Conservation (phyloP, 1,140 invertebrate genomes). For the Leptopilina clavipes region DNA sequence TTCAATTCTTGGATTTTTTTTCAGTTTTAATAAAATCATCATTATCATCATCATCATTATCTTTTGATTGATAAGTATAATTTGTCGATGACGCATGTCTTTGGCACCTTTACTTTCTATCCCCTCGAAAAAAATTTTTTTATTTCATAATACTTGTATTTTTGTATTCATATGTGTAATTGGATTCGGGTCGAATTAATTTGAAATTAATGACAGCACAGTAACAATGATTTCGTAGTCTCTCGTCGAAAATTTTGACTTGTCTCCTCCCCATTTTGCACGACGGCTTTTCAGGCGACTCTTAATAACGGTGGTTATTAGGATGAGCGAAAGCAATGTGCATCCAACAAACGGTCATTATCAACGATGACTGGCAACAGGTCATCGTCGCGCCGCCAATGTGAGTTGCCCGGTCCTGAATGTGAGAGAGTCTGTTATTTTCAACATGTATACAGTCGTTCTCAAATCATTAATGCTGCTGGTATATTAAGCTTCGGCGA, state of each 20-base stretch:
- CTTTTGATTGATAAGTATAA: too few species aligned
- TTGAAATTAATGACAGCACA: constrained; percentile 37
- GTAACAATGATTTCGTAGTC: constrained; percentile 51
- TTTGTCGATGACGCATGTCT: too few species aligned
- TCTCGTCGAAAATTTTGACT: constrained; percentile 53
- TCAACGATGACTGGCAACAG: constrained; percentile 69
- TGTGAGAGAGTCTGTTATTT: constrained; percentile 54
- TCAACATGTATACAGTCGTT: constrained; percentile 58
- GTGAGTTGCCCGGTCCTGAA: constrained; percentile 60
- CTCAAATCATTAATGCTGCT: constrained; percentile 64
- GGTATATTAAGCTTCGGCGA: not conserved
- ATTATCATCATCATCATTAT: too few species aligned
- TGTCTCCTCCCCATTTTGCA: constrained; percentile 43
- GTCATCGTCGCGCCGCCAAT: constrained; percentile 60
- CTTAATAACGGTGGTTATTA: constrained; percentile 68
- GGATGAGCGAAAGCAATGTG: constrained; percentile 55
- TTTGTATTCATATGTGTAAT: constrained; percentile 13
- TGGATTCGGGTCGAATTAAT: constrained; percentile 16
- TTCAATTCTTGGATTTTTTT: too few species aligned
- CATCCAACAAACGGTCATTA: constrained; percentile 62
- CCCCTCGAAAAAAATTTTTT: too few species aligned
- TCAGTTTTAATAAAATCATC: too few species aligned
- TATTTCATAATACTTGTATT: not conserved
- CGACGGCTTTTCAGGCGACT: constrained; percentile 45
- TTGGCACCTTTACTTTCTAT: too few species aligned